Conservation (phyloP, 2,888 invertebrate species). For the Andrena bucephala region DNA sequence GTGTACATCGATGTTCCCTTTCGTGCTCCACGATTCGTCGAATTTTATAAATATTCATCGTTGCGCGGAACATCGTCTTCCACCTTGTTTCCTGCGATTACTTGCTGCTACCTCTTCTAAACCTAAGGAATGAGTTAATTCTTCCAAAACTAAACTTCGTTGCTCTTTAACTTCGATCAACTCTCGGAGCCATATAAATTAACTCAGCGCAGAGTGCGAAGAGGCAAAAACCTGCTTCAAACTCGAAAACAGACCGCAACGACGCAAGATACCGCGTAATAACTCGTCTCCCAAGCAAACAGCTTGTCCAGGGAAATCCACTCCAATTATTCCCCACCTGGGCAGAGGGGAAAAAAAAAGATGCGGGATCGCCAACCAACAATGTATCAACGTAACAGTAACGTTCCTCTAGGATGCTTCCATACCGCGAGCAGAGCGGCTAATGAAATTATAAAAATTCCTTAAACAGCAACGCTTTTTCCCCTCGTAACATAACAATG, state of each 20-base stretch:
- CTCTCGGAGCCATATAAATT: too few species aligned
- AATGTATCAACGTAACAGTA: not conserved
- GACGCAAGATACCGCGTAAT: not conserved
- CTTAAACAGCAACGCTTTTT: constrained; percentile 23
- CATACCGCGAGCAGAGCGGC: constrained; percentile 1
- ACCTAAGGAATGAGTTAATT: too few species aligned
- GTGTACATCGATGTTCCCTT: not conserved
- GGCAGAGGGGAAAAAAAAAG: not conserved
- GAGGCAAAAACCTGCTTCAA: not conserved
- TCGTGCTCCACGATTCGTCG: too few species aligned
- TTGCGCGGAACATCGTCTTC: too few species aligned
- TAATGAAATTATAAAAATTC: constrained; percentile 53
- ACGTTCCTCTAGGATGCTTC: not conserved
- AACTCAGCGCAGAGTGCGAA: not conserved
- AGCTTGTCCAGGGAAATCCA: constrained; percentile 1
- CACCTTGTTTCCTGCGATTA: too few species aligned
- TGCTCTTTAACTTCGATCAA: too few species aligned
- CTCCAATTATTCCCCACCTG: not conserved
- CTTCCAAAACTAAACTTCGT: too few species aligned
- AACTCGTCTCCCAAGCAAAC: not conserved
- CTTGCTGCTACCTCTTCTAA: too few species aligned
- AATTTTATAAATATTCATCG: too few species aligned
- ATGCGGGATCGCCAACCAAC: constrained; percentile 3
- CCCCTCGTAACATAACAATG: not conserved
- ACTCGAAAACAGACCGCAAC: not conserved